Conservation (phyloP, 2,888 invertebrate species). For the Cerastoderma edule region DNA sequence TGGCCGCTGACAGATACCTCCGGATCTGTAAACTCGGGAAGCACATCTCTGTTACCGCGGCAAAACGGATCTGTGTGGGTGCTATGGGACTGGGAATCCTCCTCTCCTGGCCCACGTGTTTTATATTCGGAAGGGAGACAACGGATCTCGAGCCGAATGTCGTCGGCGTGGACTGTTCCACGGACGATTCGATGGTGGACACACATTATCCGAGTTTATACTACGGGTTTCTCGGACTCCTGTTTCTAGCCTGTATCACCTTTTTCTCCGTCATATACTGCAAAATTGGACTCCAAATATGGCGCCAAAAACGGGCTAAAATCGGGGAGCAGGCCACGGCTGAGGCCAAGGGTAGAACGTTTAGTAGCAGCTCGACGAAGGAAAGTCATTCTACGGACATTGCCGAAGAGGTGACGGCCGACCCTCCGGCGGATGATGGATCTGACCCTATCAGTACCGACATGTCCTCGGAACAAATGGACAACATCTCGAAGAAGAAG, state of each 20-base stretch:
- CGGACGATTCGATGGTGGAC: slow-evolving; percentile 72
- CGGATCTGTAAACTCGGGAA: slow-evolving; percentile 76
- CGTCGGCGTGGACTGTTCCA: slow-evolving; percentile 76
- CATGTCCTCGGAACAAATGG: slow-evolving; percentile 72
- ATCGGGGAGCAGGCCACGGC: slow-evolving; percentile 62
- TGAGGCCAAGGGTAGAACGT: slow-evolving; percentile 49
- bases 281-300: slow-evolving; percentile 74
- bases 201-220: slow-evolving; percentile 76
- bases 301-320: slow-evolving; percentile 71
- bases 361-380: slow-evolving; percentile 58
- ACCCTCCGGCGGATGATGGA: slow-evolving; percentile 48
- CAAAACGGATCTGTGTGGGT: slow-evolving; percentile 70
- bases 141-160: slow-evolving; percentile 63
- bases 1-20: slow-evolving; percentile 77
- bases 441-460: slow-evolving; percentile 75
- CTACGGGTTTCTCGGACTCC: slow-evolving; percentile 74
- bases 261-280: slow-evolving; percentile 76
- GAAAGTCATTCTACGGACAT: slow-evolving; percentile 45
- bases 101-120: slow-evolving; percentile 74
- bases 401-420: slow-evolving; percentile 37
- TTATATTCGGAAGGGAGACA: slow-evolving; percentile 74
- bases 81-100: slow-evolving; percentile 71
- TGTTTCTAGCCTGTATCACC: slow-evolving; percentile 72
- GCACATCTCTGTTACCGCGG: slow-evolving; percentile 69
- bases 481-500: slow-evolving; percentile 41